Evolutionary conservation across 2,113 vertebrate genomes (phyloP).

Genomic region (Eolophus roseicapilla): DNA sequence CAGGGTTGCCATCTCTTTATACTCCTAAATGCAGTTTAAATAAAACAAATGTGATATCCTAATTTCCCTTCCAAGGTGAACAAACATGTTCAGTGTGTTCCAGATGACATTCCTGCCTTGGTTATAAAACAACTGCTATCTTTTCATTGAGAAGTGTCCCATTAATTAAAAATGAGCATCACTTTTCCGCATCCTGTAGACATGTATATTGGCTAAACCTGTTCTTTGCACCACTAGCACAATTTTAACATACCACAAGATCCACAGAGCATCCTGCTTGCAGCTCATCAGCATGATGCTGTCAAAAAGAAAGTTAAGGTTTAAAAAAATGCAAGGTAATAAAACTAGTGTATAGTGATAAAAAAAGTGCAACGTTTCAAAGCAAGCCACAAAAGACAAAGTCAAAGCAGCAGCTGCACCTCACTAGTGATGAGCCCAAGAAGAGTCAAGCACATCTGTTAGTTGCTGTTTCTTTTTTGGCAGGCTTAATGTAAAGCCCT

Average conservation of each 20-base stretch:
- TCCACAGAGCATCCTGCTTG: background rate
- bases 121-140: background rate
- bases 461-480: constrained; percentile 4
- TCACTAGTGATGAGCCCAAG: background rate
- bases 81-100: background rate
- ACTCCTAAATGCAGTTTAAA: background rate
- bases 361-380: constrained; percentile 38
- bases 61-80: constrained; percentile 20
- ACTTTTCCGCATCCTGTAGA: background rate
- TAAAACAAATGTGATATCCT: background rate
- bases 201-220: background rate
- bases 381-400: constrained; percentile 30
- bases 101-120: background rate
- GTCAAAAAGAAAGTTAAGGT: background rate
- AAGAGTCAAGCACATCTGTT: constrained; percentile 60
- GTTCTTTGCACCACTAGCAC: background rate
- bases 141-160: background rate
- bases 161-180: background rate
- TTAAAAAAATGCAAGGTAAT: background rate
- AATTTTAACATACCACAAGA: background rate
- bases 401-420: constrained; percentile 40
- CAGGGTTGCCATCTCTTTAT: background rate
- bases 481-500: constrained; percentile 24
- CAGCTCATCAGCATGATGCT: background rate
- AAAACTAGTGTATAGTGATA: background rate